A percentile compares a stretch with the other conserved stretches of the same genome.
Conservation (phyloP, 2,888 invertebrate genomes). For the Tricholauxania praeusta region DNA sequence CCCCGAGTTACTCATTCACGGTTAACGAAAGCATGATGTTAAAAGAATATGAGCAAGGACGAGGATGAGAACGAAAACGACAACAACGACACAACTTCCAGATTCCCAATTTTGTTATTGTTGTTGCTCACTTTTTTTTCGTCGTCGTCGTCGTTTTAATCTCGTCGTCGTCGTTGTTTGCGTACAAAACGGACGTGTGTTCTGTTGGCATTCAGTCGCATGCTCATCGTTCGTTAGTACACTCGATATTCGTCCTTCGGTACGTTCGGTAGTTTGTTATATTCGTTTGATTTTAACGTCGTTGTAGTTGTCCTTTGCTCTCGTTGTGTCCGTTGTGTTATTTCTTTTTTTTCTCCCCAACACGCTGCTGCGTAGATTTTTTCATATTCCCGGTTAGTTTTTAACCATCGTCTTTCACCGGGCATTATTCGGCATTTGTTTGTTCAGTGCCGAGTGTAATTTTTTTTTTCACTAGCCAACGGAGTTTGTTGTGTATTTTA, state of each 20-base stretch:
- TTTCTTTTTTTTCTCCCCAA: not conserved
- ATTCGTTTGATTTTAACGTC: conserved; percentile 10
- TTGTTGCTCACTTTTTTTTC: not conserved
- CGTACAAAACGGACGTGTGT: conserved; percentile 13
- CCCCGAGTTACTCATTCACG: too few species aligned
- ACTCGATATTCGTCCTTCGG: not conserved
- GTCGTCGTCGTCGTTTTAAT: conserved; percentile 7
- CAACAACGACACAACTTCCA: conserved; percentile 2
- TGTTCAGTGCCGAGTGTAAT: not conserved
- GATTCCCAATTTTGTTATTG: conserved; percentile 19
- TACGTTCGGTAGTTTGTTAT: conserved; percentile 12
- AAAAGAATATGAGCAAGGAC: not conserved
- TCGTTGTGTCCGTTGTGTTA: conserved; percentile 2
- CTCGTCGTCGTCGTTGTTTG: conserved; percentile 16
- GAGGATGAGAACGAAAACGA: not conserved
- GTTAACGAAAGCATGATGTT: too few species aligned
- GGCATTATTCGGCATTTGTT: too few species aligned
- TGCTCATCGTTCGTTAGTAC: conserved; percentile 9
- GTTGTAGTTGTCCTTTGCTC: conserved; percentile 18
- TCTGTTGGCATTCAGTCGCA: conserved; percentile 16
- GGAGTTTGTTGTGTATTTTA: not conserved
- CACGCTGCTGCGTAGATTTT: conserved; percentile 2
- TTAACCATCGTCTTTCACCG: not conserved
- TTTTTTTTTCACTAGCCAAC: not conserved
- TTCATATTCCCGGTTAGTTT: conserved; percentile 26